Evolutionary conservation across 1,140 invertebrate genomes (phyloP).

Genomic region (Magallana gigas): DNA sequence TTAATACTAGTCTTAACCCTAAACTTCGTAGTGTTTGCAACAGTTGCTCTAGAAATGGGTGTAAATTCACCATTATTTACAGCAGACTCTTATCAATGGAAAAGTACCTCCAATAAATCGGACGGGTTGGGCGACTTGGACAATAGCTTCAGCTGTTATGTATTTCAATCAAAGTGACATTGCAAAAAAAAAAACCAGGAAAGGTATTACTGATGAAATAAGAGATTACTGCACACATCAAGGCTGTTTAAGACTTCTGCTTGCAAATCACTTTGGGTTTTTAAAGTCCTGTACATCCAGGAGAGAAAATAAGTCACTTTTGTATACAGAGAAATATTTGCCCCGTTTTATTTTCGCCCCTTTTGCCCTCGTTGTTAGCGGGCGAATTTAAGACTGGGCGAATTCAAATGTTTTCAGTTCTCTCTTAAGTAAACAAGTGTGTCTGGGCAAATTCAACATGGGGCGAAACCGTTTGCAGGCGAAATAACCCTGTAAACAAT

Average conservation of each 20-base stretch:
- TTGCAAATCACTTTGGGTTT: conserved; percentile 57
- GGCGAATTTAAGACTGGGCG: no score
- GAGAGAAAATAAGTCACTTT: neutral
- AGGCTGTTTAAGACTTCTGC: conserved; percentile 38
- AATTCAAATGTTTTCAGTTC: no score
- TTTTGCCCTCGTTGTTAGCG: no score
- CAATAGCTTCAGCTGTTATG: conserved; percentile 52
- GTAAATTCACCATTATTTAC: conserved; percentile 60
- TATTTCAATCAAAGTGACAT: conserved; percentile 62
- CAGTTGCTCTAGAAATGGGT: conserved; percentile 62
- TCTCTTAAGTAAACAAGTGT: no score
- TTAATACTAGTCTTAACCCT: conserved; percentile 41
- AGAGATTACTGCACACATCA: conserved; percentile 6
- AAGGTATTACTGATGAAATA: conserved; percentile 43
- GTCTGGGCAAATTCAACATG: no score
- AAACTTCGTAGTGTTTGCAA: conserved; percentile 58
- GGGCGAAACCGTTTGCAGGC: no score
- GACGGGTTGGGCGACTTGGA: conserved; percentile 55
- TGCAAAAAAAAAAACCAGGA: conserved; percentile 33
- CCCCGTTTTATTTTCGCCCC: no score
- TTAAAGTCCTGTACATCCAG: conserved; percentile 22
- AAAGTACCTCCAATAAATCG: conserved; percentile 61
- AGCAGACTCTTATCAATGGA: conserved; percentile 57
- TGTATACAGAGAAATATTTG: no score
- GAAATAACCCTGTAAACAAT: no score